Evolutionary conservation across 2,888 invertebrate genomes (phyloP), one percentile per base, ranked within the genome.

Genomic region (Halictus ligatus): DNA sequence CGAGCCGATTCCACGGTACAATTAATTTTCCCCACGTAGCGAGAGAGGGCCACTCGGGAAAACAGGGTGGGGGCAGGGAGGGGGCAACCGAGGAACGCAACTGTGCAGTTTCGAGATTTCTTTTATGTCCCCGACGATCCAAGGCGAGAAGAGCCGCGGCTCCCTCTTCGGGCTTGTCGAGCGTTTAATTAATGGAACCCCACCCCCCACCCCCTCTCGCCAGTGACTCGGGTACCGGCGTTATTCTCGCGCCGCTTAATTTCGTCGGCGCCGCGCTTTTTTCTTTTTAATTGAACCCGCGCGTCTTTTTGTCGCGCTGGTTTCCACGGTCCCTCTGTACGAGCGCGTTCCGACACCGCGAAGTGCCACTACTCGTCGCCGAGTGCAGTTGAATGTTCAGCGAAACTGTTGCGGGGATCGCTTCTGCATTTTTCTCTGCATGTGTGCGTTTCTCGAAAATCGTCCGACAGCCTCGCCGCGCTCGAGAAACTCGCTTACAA

Each of bases 271-370:
- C 7, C 29, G 64, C 40, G 69, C 21, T 69, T 69, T 69, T 69
- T 69, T 40, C 69, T 40, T 69, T 40, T 69, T 40, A 40, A 69
- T 69, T 69, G 69, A 69, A 69, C 35, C 40, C 35, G 40, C 69
- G 69, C 69, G 69, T 69, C 69, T 69, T 69, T 69, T 69, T 69
- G 69, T 67, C 18, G 35, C 67, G 18, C 15, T n/a, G n/a, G n/a
- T 58, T 58, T 58, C 58, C 58, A 58, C n/a, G 58, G 58, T 21
- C 12, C 58, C 58, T n/a, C 58, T n/a, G 58, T n/a, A n/a, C n/a
- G 58, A 58, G n/a, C n/a, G 58, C 58, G 58, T 58, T n/a, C 58
- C 58, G 58, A 58, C 58, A 58, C 58, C 12, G n/a, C 58, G 58
- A 58, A 58, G 58, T 58, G 58, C 58, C 58, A n/a, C 58, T 58